phyloP scores from a whole-genome alignment of 2,797 vertebrate genomes.

The Harpagifer antarcticus region DNA sequence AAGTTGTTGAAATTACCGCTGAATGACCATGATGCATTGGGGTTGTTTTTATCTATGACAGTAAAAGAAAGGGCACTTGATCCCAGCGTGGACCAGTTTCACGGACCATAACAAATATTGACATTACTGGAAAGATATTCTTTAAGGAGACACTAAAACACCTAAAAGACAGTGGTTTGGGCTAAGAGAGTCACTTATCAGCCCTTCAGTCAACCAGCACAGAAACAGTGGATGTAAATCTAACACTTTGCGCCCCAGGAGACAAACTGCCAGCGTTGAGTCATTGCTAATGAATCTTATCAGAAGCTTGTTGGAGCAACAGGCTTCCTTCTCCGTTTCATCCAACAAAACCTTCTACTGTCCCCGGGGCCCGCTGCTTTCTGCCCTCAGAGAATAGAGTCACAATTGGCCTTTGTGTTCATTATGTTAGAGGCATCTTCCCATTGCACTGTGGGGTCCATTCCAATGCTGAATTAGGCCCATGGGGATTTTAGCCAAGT shows the following conservation, averaged over 20 bases:
- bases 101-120: neutral
- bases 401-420: constrained; percentile 87
- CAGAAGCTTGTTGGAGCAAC: constrained; percentile 80
- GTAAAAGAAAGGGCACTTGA: neutral
- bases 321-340: constrained; percentile 76
- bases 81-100: neutral
- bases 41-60: neutral
- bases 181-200: constrained; percentile 57
- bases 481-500: constrained; percentile 87
- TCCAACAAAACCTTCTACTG: constrained; percentile 80
- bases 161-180: constrained; percentile 29
- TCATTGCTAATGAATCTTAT: constrained; percentile 77
- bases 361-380: constrained; percentile 81
- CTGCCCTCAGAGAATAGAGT: constrained; percentile 79
- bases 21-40: neutral
- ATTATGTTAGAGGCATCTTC: constrained; percentile 87
- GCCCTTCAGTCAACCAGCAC: constrained; percentile 63
- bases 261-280: constrained; percentile 59
- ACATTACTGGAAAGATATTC: neutral
- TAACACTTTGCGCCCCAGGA: constrained; percentile 60
- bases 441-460: constrained; percentile 87
- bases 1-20: neutral
- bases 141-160: constrained; percentile 15
- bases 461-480: constrained; percentile 85
- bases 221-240: constrained; percentile 71